phyloP scores from a whole-genome alignment of 2,797 vertebrate genomes.

The Enteromius treurensis region DNA sequence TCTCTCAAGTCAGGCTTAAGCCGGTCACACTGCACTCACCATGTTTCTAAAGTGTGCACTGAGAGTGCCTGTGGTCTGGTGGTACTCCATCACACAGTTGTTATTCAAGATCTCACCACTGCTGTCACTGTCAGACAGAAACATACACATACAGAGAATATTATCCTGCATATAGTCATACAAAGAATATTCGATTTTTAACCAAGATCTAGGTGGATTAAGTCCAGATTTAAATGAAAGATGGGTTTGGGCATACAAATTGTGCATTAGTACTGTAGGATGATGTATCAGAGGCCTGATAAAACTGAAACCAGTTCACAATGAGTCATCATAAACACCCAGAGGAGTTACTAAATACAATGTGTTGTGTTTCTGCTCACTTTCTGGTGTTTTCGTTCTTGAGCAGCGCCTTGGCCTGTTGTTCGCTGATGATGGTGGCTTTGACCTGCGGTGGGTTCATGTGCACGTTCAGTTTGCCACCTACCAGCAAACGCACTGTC shows the following conservation, averaged over 20 bases:
- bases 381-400: constrained; percentile 93
- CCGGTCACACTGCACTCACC: constrained; percentile 72
- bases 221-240: background rate
- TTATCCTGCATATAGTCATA: background rate
- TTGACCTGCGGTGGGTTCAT: constrained; percentile 98
- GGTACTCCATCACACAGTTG: constrained; percentile 94
- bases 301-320: background rate
- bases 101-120: constrained; percentile 96
- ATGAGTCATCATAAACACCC: constrained; percentile 1
- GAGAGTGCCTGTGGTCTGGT: constrained; percentile 77
- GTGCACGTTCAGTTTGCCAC: constrained; percentile 95
- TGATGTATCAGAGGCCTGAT: background rate
- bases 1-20: background rate
- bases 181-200: background rate
- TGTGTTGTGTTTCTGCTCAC: constrained; percentile 56
- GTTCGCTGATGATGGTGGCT: constrained; percentile 94
- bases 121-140: constrained; percentile 80
- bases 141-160: background rate
- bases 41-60: constrained; percentile 89
- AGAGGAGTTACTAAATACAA: background rate
- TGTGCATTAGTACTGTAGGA: constrained; percentile 29
- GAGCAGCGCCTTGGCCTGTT: constrained; percentile 92
- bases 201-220: constrained; percentile 9
- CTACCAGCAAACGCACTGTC: constrained; percentile 91
- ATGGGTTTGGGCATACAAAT: constrained; percentile 18